Base-by-base conservation (phyloP, 2,888 invertebrate genomes). In the Glaucopsyche alexis region DNA sequence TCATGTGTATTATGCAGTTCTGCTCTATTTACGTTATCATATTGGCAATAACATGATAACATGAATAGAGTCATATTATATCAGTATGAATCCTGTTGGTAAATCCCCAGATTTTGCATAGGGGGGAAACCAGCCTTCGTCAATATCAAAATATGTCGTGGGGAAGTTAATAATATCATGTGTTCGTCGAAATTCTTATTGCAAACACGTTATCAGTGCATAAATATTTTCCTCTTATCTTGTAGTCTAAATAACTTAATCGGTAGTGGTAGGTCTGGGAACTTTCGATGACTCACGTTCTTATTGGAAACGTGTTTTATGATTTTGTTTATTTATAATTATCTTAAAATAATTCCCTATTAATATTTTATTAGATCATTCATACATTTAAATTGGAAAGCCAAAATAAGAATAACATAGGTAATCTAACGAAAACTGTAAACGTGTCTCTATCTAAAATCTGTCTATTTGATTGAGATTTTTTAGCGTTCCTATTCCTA, bases 21-120 rank as follows among this genome's bases (percentile, higher is more conserved):
- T 88, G 91, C 89, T 91, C 91, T 82, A 91, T 89, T 91, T 89
- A 87, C 86, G 84, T 88, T 90, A 91, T 91, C 90, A 87, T 83
- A 82, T 82, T 83, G 83, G 83, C 84, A 84, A 88, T 77, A 85
- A 86, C 87, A n/a, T n/a, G n/a, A n/a, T n/a, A n/a, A n/a, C n/a
- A n/a, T n/a, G n/a, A n/a, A n/a, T n/a, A 86, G 85, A 87, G 83
- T 85, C 83, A 84, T 83, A 81, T 78, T 83, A 60, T n/a, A n/a
- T n/a, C 76, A 81, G 83, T 85, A 84, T 86, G 67, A 14, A 52
- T 65, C 19, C 64, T 64, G 66, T 55, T 47, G 73, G 71, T 74
- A 29, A 52, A 45, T 66, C 60, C 60, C 60, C 55, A 13, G 29
- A 29, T 14, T 60, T 19, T 13, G 60, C 38, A 6, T 29, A 9